Conservation (phyloP, 2,888 invertebrate species). For the Tetragonisca angustula region DNA sequence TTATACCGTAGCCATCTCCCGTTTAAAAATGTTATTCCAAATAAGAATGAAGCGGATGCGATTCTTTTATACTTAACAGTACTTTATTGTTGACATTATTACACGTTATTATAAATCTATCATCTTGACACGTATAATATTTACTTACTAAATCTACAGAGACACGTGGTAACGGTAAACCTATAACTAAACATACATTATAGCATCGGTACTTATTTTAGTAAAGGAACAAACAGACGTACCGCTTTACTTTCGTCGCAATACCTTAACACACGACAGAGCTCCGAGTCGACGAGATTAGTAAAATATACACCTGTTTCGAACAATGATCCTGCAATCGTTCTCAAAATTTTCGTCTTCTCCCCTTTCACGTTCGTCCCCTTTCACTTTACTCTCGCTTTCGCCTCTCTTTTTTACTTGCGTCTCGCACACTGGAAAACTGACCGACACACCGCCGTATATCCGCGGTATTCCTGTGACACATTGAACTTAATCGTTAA, state of each 20-base stretch:
- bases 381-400: neutral
- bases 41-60: neutral
- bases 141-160: conserved; percentile 73
- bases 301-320: conserved; percentile 56
- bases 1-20: neutral
- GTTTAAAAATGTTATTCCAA: neutral
- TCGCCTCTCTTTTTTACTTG: neutral
- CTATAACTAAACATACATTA: conserved; percentile 73
- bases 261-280: conserved; percentile 38
- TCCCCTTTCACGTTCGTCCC: neutral
- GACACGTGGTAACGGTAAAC: conserved; percentile 69
- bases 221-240: conserved; percentile 69
- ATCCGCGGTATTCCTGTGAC: conserved; percentile 11
- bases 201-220: conserved; percentile 62
- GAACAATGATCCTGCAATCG: conserved; percentile 35
- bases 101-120: conserved; percentile 81
- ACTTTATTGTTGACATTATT: conserved; percentile 78
- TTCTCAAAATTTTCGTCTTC: neutral
- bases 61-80: conserved; percentile 73
- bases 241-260: conserved; percentile 47
- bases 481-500: conserved; percentile 8
- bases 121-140: conserved; percentile 78
- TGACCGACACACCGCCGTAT: conserved; percentile 1
- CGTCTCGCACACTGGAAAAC: neutral
- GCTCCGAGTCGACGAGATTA: conserved; percentile 46